Base-by-base conservation (phyloP, 2,113 vertebrate species). In the Rutilus rutilus region DNA sequence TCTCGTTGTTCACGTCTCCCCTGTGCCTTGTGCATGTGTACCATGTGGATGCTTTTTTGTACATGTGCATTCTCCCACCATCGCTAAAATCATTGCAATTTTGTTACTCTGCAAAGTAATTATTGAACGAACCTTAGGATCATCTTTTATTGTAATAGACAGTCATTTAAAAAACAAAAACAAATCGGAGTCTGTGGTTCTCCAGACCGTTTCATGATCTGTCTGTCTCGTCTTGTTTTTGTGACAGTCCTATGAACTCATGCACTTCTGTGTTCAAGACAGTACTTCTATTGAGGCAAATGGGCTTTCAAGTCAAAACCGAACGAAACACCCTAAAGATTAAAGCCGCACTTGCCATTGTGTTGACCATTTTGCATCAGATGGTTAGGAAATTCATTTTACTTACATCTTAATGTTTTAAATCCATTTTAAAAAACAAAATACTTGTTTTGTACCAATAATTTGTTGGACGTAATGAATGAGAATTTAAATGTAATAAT, bases 21-120 rank as follows among this genome's bases (percentile, higher is more conserved):
- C 78, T 74, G 64, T 82, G 80, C 80, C 67, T 77, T 86, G 85
- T 86, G 85, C 85, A 74, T 83, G 74, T 83, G 47, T 73, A 39
- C 67, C 67, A 67, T 27, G 69, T 86, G 57, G 54, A 52, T 52
- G 62, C 52, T 45, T 59, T 59, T 65, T 71, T 85, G 67, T 86
- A 42, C 78, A 81, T 50, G 78, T 86, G 85, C 85, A 64, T 86
- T 86, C 73, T 59, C 30, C 73, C 79, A 57, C 78, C 79, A 82
- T 86, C 15, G 78, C 79, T 86, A 83, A 86, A 86, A 83, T 82
- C 79, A 82, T 82, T 52, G 27, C 47, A 57, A n/a, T 75, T 81
- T 81, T 64, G 8, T 86, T 23, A 19, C 19, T 25, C 15, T 57
- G 27, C 0, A 65, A 80, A 69, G 33, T 19, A 73, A 59, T 85